Base-by-base conservation (phyloP, 2,888 invertebrate genomes). In the Azorinus chamasolen region DNA sequence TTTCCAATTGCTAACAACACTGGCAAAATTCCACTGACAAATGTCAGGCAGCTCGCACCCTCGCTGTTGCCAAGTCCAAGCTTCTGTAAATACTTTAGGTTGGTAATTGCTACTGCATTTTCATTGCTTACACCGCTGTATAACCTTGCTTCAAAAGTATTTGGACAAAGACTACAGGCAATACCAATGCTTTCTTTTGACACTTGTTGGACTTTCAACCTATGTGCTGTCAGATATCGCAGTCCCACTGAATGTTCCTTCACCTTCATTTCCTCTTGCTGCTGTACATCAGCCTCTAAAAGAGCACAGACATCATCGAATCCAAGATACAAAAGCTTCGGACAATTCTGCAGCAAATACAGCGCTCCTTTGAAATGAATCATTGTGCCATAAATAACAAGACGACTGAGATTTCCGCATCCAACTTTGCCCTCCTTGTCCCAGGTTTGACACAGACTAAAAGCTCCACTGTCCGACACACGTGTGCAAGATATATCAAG, bases 371-470 rank as follows among this genome's bases (percentile, higher is more conserved):
- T 37, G 6, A 20, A 22, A 39, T 61, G 59, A 2, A 80, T 62
- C 57, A 64, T 46, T 6, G 79, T 76, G 8, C 62, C 69, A 37
- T 53, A 53, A 12, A 76, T 65, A 27, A 50, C 39, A 8, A 80
- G 62, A 20, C 58, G 66, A 2, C 45, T 27, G 2, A 80, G 41
- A 12, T 65, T 59, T 16, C 45, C 65, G 46, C 79, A 80, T n/a
- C 79, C 79, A 18, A 18, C 39, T 10, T 27, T 20, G 20, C 55
- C 32, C 4, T 71, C 55, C 16, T 62, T 39, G 22, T 18, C 18
- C 12, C 41, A 63, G 2, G 75, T 64, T 22, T 62, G 69, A 58
- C 79, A 76, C n/a, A 80, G 43, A 57, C 79, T 80, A n/a, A 61
- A 80, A 1, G 61, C 62, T 37, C 79, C 79, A 61, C 59, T 53